These are phyloP conservation scores for Caenorhabditis tropicalis DNA, from an alignment of 1,140 invertebrate species.

Conservation along the genomic window DNA sequence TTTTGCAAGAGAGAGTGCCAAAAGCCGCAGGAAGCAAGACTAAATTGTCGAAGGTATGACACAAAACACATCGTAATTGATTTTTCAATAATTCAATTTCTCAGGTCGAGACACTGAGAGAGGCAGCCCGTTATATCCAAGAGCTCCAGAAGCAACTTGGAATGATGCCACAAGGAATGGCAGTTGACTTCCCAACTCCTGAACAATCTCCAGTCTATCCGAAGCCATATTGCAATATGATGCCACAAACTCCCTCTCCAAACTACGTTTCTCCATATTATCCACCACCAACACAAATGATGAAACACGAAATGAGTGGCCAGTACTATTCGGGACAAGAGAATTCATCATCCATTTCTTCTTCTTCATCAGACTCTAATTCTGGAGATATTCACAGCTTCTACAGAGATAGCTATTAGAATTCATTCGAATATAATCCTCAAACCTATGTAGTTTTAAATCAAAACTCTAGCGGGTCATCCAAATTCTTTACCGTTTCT, in stretches of 20 bases:
- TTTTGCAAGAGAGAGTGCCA: neutral
- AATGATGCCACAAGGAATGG: neutral
- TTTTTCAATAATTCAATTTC: neutral
- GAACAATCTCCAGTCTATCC: constrained; percentile 24
- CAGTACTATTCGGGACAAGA: neutral
- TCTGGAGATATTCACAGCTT: neutral
- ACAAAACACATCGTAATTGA: neutral
- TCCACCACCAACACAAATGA: neutral
- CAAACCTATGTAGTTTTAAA: neutral
- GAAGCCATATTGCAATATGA: neutral
- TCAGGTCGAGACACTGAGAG: constrained; percentile 25
- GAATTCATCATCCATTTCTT: neutral
- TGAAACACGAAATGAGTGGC: neutral
- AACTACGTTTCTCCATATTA: constrained; percentile 3
- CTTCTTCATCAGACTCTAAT: neutral
- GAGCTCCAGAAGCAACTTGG: constrained; percentile 18
- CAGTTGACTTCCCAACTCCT: constrained; percentile 10
- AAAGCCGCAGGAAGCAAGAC: neutral
- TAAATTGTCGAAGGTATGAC: neutral
- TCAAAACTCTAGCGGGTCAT: neutral
- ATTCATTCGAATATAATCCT: neutral
- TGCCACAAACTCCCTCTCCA: neutral
- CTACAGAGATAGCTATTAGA: neutral
- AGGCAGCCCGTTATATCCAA: constrained; percentile 38
- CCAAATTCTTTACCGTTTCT: neutral